Percentiles rank a stretch among this genome's conserved stretches.
Evolutionary conservation across 2,888 invertebrate genomes (phyloP).

Genomic region (Acanthosoma haemorrhoidale): DNA sequence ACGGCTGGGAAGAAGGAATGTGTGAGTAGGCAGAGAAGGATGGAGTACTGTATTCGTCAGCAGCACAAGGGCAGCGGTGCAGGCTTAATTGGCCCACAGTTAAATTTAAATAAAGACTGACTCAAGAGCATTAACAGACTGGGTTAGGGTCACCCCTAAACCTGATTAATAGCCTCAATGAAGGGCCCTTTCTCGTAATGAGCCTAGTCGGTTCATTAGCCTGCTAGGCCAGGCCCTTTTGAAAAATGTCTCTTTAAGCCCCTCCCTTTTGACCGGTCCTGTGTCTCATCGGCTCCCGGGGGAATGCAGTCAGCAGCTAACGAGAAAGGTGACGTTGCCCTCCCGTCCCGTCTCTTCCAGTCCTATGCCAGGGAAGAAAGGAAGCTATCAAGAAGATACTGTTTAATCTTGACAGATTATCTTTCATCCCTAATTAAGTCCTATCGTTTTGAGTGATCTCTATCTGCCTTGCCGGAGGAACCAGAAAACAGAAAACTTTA

Average conservation of each 20-base stretch:
- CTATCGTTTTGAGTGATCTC: too few relatives aligned
- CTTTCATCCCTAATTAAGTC: too few relatives aligned
- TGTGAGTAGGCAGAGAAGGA: too few relatives aligned
- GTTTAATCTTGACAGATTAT: too few relatives aligned
- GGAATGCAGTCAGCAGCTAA: not conserved
- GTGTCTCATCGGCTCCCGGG: not conserved
- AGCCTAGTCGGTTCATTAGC: not conserved
- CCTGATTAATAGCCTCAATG: constrained; percentile 8
- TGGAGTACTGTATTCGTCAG: too few relatives aligned
- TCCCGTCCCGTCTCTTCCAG: not conserved
- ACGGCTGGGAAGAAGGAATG: too few relatives aligned
- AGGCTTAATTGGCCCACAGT: too few relatives aligned
- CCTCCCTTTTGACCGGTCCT: not conserved
- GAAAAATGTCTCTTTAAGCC: not conserved
- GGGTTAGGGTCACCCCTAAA: not conserved
- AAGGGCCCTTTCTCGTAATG: constrained; percentile 1
- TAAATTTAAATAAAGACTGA: not conserved
- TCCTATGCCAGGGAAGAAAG: not conserved
- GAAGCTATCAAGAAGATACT: too few relatives aligned
- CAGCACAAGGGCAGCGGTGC: too few relatives aligned
- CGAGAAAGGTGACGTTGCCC: not conserved
- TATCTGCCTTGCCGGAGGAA: too few relatives aligned
- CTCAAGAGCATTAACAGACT: not conserved
- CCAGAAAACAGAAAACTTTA: too few relatives aligned
- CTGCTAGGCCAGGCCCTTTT: not conserved